Evolutionary conservation across 2,113 vertebrate species (phyloP).

Genomic region (Oreochromis spilurus): DNA sequence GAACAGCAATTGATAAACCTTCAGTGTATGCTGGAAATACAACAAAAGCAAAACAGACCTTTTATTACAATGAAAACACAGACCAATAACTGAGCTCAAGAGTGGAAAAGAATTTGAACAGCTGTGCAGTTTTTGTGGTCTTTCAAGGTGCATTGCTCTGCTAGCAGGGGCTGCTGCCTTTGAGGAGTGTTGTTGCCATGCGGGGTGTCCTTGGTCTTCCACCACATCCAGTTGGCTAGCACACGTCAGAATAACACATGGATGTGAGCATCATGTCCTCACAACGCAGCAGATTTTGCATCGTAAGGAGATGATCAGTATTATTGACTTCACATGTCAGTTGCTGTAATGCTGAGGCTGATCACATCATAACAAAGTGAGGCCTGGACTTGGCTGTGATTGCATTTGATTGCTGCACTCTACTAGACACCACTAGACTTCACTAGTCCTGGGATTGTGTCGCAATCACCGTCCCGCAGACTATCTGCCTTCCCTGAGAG

Average conservation of each 20-base stretch:
- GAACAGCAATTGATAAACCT: neutral
- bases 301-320: neutral
- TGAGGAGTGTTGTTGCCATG: neutral
- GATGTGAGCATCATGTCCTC: neutral
- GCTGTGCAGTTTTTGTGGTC: neutral
- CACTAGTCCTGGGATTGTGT: conserved; percentile 20
- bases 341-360: neutral
- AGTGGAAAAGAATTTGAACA: neutral
- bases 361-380: neutral
- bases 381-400: neutral
- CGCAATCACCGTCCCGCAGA: conserved; percentile 24
- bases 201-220: neutral
- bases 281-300: neutral
- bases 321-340: neutral
- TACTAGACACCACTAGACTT: neutral
- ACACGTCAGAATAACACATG: neutral
- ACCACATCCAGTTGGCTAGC: neutral
- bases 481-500: conserved; percentile 47
- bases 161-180: neutral
- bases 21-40: neutral
- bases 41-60: neutral
- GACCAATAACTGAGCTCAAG: neutral
- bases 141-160: neutral
- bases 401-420: neutral
- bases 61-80: neutral